phyloP scores from a whole-genome alignment of 2,113 vertebrate genomes.

The Chiloscyllium plagiosum region DNA sequence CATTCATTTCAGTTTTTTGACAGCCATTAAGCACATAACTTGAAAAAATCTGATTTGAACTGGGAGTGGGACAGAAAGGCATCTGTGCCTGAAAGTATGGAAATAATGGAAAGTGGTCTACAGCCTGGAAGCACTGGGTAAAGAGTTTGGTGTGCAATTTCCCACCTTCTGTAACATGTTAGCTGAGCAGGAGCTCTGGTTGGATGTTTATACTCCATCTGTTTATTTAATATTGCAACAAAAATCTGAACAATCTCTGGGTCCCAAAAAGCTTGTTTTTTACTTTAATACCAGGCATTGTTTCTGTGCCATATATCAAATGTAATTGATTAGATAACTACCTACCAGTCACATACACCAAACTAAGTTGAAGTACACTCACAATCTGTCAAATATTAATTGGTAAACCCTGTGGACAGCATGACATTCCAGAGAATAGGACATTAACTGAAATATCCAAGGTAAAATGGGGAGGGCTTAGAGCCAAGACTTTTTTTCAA shows the following conservation, averaged over 20 bases:
- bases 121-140: not conserved
- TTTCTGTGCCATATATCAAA: not conserved
- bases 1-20: too few species aligned
- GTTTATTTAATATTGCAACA: not conserved
- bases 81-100: not conserved
- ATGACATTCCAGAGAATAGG: not conserved
- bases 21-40: too few species aligned
- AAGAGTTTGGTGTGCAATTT: not conserved
- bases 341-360: not conserved
- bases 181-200: not conserved
- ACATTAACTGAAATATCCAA: not conserved
- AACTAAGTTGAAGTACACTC: not conserved
- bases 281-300: not conserved
- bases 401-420: not conserved
- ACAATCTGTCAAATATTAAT: not conserved
- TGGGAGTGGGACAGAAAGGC: too few species aligned
- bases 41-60: too few species aligned
- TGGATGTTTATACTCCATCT: not conserved
- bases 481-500: not conserved
- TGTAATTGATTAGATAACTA: not conserved
- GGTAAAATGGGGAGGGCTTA: not conserved
- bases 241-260: not conserved
- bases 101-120: not conserved
- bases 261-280: not conserved
- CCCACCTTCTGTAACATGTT: not conserved